A percentile compares a stretch with the other conserved stretches of the same genome.
Conservation (phyloP, 2,113 vertebrate species). For the Pelodiscus sinensis region DNA sequence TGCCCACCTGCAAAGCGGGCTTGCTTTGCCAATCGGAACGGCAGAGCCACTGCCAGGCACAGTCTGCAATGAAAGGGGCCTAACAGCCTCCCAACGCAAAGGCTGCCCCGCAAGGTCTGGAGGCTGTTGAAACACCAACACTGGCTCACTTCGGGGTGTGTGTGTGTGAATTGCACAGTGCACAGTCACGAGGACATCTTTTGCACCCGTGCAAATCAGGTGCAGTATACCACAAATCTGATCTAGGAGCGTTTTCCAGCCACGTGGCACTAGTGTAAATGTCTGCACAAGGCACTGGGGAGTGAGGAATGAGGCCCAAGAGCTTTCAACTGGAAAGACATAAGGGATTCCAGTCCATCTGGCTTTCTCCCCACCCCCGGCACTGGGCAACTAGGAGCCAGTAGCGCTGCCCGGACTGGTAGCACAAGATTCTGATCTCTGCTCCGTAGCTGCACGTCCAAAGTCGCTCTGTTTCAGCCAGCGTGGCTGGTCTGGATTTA, state of each 20-base stretch:
- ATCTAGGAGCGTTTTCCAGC: neutral
- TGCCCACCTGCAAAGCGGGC: neutral
- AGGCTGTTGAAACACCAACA: neutral
- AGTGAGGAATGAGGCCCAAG: neutral
- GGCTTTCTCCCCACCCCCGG: neutral
- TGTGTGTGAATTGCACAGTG: neutral
- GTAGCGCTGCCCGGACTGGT: neutral
- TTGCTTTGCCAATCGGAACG: too few relatives aligned
- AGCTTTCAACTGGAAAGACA: neutral
- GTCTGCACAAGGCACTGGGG: neutral
- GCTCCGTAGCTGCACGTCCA: neutral
- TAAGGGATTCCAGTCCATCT: neutral
- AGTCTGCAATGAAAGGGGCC: too few relatives aligned
- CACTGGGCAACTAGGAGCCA: neutral
- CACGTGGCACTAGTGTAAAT: neutral
- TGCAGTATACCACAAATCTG: neutral
- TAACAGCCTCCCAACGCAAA: neutral
- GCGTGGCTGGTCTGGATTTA: neutral
- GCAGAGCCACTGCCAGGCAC: neutral
- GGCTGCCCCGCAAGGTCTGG: neutral
- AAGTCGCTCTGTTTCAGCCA: neutral
- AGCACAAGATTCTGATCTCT: neutral
- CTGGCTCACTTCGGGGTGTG: neutral
- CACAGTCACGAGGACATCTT: neutral
- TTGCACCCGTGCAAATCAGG: neutral